phyloP scores from a whole-genome alignment of 2,888 invertebrate species.

The Mythimna loreyi region DNA sequence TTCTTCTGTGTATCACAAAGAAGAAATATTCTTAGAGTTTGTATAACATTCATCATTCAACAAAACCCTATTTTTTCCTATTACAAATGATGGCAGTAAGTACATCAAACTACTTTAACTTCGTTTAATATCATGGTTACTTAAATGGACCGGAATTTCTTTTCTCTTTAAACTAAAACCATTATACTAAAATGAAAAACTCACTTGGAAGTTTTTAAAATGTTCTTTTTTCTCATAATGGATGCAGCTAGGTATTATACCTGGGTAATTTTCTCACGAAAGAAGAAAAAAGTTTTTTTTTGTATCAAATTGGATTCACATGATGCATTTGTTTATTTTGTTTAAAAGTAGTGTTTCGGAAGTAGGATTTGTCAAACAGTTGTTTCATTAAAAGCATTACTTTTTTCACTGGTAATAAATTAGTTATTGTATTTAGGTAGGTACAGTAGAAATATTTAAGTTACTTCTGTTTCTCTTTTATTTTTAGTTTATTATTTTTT shows the following conservation, averaged over 20 bases:
- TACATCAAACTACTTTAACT: constrained; percentile 26
- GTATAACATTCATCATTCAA: constrained; percentile 25
- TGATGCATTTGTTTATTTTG: background rate
- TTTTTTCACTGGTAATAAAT: background rate
- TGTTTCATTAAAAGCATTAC: background rate
- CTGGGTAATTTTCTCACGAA: background rate
- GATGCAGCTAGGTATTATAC: background rate
- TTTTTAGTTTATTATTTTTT: no score
- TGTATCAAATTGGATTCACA: background rate
- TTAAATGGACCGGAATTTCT: constrained; percentile 24
- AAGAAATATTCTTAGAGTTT: constrained; percentile 6
- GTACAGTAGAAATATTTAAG: no score
- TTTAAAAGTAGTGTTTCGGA: background rate
- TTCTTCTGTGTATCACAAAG: background rate
- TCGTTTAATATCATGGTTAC: constrained; percentile 25
- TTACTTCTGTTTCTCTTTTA: no score
- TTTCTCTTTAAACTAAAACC: constrained; percentile 22
- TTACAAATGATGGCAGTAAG: constrained; percentile 25
- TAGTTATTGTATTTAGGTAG: no score
- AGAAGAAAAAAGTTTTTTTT: background rate
- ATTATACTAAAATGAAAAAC: constrained; percentile 45
- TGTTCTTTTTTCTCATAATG: constrained; percentile 28
- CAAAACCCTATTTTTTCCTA: constrained; percentile 28
- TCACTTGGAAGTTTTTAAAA: constrained; percentile 24
- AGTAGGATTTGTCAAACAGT: background rate